These are phyloP conservation scores for Apostichopus japonicus DNA, from an alignment of 35 echinoderm and acorn worm species.

Conservation along the genomic window DNA sequence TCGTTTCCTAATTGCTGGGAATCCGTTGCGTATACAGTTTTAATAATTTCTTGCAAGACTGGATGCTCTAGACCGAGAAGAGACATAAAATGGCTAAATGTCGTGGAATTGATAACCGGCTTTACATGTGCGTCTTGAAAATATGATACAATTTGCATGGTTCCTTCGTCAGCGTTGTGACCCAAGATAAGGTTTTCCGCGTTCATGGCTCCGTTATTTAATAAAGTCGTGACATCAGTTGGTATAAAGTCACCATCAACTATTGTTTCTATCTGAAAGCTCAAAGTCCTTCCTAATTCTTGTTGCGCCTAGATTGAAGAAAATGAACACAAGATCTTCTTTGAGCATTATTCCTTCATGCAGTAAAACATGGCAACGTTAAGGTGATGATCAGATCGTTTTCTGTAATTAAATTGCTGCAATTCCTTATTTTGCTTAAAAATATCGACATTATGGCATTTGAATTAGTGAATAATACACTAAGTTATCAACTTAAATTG, in stretches of 20 bases:
- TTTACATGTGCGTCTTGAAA: neutral
- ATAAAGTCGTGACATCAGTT: neutral
- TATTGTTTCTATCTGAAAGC: neutral
- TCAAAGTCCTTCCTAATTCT: neutral
- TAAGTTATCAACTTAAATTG: too few species aligned
- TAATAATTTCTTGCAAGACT: neutral
- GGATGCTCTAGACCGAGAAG: neutral
- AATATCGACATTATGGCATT: too few species aligned
- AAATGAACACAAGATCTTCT: neutral
- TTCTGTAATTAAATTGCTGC: too few species aligned
- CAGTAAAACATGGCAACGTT: too few species aligned
- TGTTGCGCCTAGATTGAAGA: neutral
- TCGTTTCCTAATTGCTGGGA: neutral
- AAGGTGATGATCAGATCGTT: too few species aligned
- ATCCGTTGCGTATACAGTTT: neutral
- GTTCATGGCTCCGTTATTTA: neutral
- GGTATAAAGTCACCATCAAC: neutral
- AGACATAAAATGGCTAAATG: neutral
- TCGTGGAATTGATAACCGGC: neutral
- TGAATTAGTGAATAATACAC: too few species aligned
- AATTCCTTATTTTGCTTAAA: too few species aligned
- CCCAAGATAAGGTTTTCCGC: neutral
- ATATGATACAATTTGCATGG: neutral
- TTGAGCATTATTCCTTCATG: too few species aligned
- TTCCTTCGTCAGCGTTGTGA: neutral